phyloP scores from a whole-genome alignment of 2,113 vertebrate species.

The Gopherus evgoodei region DNA sequence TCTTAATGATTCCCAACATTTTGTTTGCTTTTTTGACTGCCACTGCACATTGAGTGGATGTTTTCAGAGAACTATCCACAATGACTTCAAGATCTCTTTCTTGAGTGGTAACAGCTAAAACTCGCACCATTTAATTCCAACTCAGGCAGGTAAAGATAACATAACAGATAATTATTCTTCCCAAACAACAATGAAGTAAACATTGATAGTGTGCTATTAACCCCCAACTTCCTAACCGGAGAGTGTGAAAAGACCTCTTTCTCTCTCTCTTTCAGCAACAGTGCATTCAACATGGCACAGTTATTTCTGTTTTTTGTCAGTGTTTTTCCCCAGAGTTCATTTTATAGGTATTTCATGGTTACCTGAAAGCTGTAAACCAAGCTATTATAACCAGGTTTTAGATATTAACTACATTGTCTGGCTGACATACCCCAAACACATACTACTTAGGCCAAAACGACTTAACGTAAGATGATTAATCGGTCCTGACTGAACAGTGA shows the following conservation, averaged over 20 bases:
- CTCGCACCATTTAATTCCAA: neutral
- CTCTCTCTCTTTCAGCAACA: neutral
- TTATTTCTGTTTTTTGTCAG: neutral
- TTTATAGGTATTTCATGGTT: neutral
- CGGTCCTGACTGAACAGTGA: neutral
- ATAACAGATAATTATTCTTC: neutral
- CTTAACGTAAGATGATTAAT: neutral
- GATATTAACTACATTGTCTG: neutral
- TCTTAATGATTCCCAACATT: no score
- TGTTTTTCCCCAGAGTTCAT: neutral
- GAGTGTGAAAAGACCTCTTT: neutral
- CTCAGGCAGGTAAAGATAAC: neutral
- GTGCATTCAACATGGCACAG: neutral
- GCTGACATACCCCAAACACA: conserved; percentile 8
- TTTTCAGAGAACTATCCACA: no score
- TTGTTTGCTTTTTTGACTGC: no score
- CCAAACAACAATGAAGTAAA: neutral
- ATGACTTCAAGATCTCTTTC: no score
- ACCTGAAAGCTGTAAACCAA: neutral
- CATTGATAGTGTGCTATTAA: neutral
- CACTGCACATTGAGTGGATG: no score
- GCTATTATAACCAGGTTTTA: neutral
- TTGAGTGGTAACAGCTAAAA: neutral
- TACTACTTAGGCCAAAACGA: conserved; percentile 7
- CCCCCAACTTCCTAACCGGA: neutral